Conservation (phyloP, 2,888 invertebrate genomes). For the Platerodrilus igneus region DNA sequence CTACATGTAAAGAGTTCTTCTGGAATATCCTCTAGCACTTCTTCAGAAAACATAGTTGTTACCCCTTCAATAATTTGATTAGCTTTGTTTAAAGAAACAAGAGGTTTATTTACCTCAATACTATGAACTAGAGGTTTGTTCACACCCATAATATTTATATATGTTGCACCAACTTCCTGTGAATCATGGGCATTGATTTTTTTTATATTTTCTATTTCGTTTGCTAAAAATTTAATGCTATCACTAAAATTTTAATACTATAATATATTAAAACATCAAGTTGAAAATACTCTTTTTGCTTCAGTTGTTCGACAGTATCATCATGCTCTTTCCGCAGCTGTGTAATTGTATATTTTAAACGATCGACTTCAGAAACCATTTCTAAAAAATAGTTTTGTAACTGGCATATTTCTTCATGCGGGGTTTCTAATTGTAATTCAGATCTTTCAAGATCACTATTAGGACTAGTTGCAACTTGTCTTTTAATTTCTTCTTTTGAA, state of each 20-base stretch:
- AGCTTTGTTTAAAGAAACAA: too few relatives aligned
- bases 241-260: slow-evolving; percentile 4
- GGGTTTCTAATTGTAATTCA: slow-evolving; percentile 14
- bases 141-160: too few relatives aligned
- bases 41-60: too few relatives aligned
- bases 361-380: slow-evolving; percentile 16
- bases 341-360: slow-evolving; percentile 18
- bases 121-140: too few relatives aligned
- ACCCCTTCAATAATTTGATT: too few relatives aligned
- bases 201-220: slow-evolving; percentile 10
- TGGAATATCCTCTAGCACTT: too few relatives aligned
- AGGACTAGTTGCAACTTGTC: slow-evolving; percentile 5
- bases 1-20: too few relatives aligned
- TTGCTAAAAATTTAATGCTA: slow-evolving; percentile 7
- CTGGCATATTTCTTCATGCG: slow-evolving; percentile 16
- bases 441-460: slow-evolving; percentile 9
- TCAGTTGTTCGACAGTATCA: slow-evolving; percentile 8
- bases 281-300: slow-evolving; percentile 17
- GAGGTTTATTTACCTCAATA: too few relatives aligned
- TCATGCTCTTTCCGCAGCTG: slow-evolving; percentile 12
- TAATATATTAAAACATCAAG: too few relatives aligned
- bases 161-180: too few relatives aligned
- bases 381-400: slow-evolving; percentile 18
- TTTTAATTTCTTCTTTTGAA: too few relatives aligned
- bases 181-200: too few relatives aligned